Conservation (phyloP, 2,113 vertebrate genomes). For the Hydropotes inermis region DNA sequence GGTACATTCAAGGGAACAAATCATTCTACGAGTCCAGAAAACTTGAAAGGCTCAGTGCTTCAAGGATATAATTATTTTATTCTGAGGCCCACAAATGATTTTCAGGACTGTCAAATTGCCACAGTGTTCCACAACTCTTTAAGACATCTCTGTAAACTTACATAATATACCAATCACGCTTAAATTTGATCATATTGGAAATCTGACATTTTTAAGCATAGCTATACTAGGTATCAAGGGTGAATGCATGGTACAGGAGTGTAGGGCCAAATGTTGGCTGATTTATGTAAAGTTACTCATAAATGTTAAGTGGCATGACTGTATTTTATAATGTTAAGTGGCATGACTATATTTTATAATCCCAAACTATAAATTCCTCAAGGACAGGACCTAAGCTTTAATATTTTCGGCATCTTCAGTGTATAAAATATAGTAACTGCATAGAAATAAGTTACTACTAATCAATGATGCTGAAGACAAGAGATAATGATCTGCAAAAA, state of each 20-base stretch:
- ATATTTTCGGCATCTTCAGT: background rate
- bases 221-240: background rate
- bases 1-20: background rate
- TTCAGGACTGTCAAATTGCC: background rate
- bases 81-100: background rate
- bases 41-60: background rate
- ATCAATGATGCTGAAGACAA: background rate
- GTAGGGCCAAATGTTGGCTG: background rate
- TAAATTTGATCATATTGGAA: background rate
- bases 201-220: background rate
- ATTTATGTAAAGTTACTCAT: background rate
- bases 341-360: background rate
- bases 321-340: background rate
- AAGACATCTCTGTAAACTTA: background rate
- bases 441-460: background rate
- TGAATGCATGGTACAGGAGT: background rate
- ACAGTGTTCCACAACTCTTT: background rate
- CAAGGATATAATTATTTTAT: background rate
- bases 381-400: background rate
- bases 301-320: background rate
- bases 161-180: background rate
- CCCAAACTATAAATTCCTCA: background rate
- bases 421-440: background rate
- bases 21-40: background rate
- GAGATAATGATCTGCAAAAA: background rate